A percentile compares a stretch with the other conserved stretches of the same genome.
These are phyloP conservation scores for Colossoma macropomum DNA, from an alignment of 2,113 vertebrate genomes.

Conservation along the genomic window DNA sequence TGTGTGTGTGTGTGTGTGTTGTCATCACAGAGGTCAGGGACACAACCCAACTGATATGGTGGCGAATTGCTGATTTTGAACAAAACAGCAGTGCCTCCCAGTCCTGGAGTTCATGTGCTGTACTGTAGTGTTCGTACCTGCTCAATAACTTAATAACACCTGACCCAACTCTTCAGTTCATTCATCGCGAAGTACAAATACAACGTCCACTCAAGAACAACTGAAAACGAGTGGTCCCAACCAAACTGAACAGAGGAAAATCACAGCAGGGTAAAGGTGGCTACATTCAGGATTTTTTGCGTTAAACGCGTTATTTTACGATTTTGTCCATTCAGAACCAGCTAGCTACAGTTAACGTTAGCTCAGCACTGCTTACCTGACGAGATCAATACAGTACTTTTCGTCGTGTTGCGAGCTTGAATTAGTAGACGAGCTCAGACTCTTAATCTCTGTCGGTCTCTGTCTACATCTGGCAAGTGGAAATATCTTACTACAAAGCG, in stretches of 20 bases:
- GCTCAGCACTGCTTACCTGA: slow-evolving; percentile 68
- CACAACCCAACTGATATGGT: no score
- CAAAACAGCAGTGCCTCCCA: no score
- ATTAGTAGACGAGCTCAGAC: slow-evolving; percentile 54
- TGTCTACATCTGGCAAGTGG: slow-evolving; percentile 30
- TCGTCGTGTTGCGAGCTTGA: slow-evolving; percentile 55
- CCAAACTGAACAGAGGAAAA: background rate
- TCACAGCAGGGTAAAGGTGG: background rate
- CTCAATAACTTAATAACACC: no score
- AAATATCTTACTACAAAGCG: slow-evolving; percentile 31
- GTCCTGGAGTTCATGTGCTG: no score
- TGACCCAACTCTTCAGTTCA: no score
- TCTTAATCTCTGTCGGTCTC: slow-evolving; percentile 45
- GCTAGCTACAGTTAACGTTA: background rate
- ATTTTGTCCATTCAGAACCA: background rate
- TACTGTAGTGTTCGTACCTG: no score
- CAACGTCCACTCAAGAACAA: background rate
- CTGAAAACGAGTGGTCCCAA: background rate
- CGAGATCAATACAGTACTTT: slow-evolving; percentile 74
- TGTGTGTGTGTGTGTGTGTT: no score
- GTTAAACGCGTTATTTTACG: background rate
- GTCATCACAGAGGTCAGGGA: no score
- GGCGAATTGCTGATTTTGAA: no score
- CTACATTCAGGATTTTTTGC: background rate
- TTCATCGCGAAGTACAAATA: no score